Percentiles rank a stretch among this genome's conserved stretches.
phyloP scores from a whole-genome alignment of 2,888 invertebrate species.

The Napeogenes sylphis region DNA sequence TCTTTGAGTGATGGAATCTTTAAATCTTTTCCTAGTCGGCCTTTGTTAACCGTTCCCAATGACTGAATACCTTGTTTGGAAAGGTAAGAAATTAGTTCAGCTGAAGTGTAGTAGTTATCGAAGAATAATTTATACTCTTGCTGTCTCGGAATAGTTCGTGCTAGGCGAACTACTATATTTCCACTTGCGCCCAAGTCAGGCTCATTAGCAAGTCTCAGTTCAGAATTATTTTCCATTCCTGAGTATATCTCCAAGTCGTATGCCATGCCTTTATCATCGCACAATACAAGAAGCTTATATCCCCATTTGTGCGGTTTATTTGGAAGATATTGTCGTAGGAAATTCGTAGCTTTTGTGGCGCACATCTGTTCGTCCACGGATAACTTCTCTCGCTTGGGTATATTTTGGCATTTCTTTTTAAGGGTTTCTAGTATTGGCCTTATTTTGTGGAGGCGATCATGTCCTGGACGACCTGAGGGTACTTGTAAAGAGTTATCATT shows the following conservation, averaged over 20 bases:
- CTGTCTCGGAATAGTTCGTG: slow-evolving; percentile 36
- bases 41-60: slow-evolving; percentile 26
- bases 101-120: slow-evolving; percentile 35
- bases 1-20: slow-evolving; percentile 28
- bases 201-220: slow-evolving; percentile 31
- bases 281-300: slow-evolving; percentile 27
- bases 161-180: slow-evolving; percentile 18
- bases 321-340: slow-evolving; percentile 26
- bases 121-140: slow-evolving; percentile 37
- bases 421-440: slow-evolving; percentile 20
- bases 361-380: slow-evolving; percentile 28
- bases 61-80: slow-evolving; percentile 26
- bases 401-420: slow-evolving; percentile 18
- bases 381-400: slow-evolving; percentile 19
- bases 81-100: slow-evolving; percentile 26
- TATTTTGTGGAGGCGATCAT: slow-evolving; percentile 20
- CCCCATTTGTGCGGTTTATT: slow-evolving; percentile 30
- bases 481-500: slow-evolving; percentile 21
- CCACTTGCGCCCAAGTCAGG: slow-evolving; percentile 38
- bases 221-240: slow-evolving; percentile 18
- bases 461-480: slow-evolving; percentile 4
- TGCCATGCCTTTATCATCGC: slow-evolving; percentile 25
- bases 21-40: slow-evolving; percentile 24
- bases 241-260: slow-evolving; percentile 28
- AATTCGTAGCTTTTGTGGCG: slow-evolving; percentile 26